phyloP scores from a whole-genome alignment of 2,797 vertebrate species.

The Hypotaenidia philippensis region DNA sequence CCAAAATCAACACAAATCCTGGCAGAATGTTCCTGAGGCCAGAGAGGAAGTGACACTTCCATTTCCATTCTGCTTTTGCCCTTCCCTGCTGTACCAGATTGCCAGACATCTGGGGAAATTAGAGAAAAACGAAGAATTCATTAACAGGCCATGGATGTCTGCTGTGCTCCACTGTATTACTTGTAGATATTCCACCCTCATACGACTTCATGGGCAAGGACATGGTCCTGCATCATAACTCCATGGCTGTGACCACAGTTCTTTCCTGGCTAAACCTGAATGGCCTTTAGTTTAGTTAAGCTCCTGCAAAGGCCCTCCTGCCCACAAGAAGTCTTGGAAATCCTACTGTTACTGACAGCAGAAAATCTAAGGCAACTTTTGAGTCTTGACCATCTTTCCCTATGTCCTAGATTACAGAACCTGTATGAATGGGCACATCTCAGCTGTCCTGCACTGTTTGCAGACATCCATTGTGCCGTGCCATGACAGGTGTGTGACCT shows the following conservation, averaged over 20 bases:
- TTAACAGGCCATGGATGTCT: background rate
- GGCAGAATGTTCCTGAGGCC: conserved; percentile 19
- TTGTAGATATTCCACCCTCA: background rate
- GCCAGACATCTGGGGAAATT: background rate
- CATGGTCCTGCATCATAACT: accelerated
- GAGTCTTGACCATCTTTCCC: background rate
- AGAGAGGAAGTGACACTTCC: background rate
- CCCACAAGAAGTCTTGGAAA: background rate
- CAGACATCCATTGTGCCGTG: background rate
- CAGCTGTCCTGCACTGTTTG: accelerated
- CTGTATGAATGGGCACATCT: background rate
- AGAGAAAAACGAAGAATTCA: background rate
- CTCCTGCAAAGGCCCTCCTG: background rate
- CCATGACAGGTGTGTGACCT: background rate
- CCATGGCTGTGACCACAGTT: background rate
- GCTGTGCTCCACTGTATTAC: background rate
- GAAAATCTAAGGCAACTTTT: background rate
- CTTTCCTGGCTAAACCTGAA: background rate
- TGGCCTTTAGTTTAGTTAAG: background rate
- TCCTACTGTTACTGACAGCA: background rate
- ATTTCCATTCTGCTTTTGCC: conserved; percentile 17
- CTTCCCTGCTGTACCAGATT: background rate
- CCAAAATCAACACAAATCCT: conserved; percentile 68
- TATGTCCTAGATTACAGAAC: accelerated
- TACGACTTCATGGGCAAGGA: background rate